Percentiles rank a stretch among this genome's conserved stretches.
Evolutionary conservation across 2,113 vertebrate genomes (phyloP).

Genomic region (Mohoua ochrocephala): DNA sequence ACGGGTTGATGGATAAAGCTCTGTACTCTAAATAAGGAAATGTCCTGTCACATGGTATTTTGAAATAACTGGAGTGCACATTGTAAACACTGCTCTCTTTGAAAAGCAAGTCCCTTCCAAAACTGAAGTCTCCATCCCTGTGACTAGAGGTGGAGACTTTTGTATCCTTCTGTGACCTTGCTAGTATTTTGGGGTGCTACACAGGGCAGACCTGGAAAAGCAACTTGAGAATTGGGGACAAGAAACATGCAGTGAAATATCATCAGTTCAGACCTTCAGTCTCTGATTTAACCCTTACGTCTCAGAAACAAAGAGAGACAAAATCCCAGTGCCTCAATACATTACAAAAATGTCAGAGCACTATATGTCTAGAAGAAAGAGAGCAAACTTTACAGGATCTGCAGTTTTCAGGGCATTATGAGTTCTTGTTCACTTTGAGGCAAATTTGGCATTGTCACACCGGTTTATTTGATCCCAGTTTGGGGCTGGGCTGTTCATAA

Average conservation of each 20-base stretch:
- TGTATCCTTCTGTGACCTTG: background rate
- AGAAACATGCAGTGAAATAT: background rate
- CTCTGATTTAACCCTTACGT: background rate
- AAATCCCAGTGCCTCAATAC: background rate
- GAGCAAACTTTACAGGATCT: background rate
- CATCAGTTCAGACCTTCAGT: background rate
- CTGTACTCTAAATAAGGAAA: slow-evolving; percentile 2
- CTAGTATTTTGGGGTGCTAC: background rate
- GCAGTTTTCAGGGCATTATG: rapidly evolving
- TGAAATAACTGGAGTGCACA: background rate
- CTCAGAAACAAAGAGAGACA: background rate
- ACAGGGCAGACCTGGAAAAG: background rate
- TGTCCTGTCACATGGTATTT: slow-evolving; percentile 17
- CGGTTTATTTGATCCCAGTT: background rate
- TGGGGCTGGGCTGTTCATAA: background rate
- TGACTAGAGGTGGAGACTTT: background rate
- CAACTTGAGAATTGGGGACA: background rate
- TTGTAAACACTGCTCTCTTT: background rate
- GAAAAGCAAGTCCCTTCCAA: background rate
- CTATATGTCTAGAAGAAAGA: background rate
- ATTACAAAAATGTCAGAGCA: background rate
- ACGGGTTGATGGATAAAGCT: background rate
- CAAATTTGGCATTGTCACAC: background rate
- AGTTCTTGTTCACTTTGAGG: background rate
- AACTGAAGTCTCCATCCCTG: background rate